Evolutionary conservation across 2,113 vertebrate species (phyloP).

Genomic region (Proterorhinus semilunaris): DNA sequence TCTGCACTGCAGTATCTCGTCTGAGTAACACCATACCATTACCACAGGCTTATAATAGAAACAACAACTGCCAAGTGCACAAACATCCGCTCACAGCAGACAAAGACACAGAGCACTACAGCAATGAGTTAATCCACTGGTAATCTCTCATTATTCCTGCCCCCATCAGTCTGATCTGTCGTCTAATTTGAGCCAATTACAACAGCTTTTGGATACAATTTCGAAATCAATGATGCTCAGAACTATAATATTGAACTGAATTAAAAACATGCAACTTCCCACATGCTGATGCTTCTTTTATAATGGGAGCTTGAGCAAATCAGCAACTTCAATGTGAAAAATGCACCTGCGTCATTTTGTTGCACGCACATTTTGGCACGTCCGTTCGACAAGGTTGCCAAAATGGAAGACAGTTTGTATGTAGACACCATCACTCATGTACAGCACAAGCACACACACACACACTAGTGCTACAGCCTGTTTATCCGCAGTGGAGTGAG

Average conservation of each 20-base stretch:
- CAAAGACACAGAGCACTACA: slow-evolving; percentile 5
- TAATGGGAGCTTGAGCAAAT: not conserved
- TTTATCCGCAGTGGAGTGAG: slow-evolving; percentile 24
- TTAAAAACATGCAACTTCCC: not conserved
- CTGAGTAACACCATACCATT: slow-evolving; percentile 3
- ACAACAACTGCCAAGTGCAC: not conserved
- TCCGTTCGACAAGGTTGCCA: slow-evolving; percentile 4
- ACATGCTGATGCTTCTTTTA: not conserved
- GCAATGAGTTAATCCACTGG: slow-evolving; percentile 38
- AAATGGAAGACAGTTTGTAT: slow-evolving; percentile 26
- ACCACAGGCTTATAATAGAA: slow-evolving; percentile 9
- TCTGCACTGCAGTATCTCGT: slow-evolving; percentile 3
- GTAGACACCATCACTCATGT: not conserved
- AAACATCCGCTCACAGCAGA: slow-evolving; percentile 19
- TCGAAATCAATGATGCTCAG: slow-evolving; percentile 33
- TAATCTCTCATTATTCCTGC: slow-evolving; percentile 37
- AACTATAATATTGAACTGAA: not conserved
- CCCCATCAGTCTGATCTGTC: slow-evolving; percentile 10
- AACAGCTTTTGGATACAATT: slow-evolving; percentile 15
- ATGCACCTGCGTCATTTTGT: not conserved
- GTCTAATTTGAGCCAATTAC: slow-evolving; percentile 46
- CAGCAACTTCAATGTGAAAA: not conserved
- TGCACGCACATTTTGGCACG: slow-evolving; percentile 7
- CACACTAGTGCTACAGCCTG: not conserved
- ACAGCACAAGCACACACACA: slow-evolving; percentile 9